Base-by-base conservation (phyloP, 2,113 vertebrate genomes). In the Oplegnathus fasciatus region DNA sequence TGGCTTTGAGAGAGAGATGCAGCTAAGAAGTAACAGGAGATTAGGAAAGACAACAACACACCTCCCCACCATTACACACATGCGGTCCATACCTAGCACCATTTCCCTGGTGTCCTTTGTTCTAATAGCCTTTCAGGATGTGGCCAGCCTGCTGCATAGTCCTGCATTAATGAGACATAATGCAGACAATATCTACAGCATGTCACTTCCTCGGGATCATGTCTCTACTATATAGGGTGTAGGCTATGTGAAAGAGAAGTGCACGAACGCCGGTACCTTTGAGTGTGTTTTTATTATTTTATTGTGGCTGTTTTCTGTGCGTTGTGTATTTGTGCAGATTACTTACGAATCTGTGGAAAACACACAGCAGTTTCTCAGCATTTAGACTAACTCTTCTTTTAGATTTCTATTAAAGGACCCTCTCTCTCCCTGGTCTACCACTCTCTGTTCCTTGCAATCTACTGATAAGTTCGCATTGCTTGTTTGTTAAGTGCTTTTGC, bases 141-240 rank as follows among this genome's bases (percentile, higher is more conserved):
- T 40, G 76, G 68, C 2, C 28, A 50, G 34, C 17, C 76, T 78
- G 82, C 84, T 80, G 88, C 84, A 86, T 72, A 54, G 54, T 44
- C 26, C 68, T 89, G 89, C 86, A 87, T 89, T 90, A 92, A 88
- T 91, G 89, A 90, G 88, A 86, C 86, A 87, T 82, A 86, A 88
- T 90, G 91, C 89, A 87, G 80, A 70, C 82, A 28, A 61, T 65
- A 71, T 85, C 75, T 58, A 50, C 48, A 55, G 75, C 50, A 44
- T 44, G 72, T 48, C n/a, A 22, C 65, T n/a, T 62, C 32, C n/a
- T 32, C 37, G 52, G 48, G 9, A 80, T 75, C 42, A 11, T 26
- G 74, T 72, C 69, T 80, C 70, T 14, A 8, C 42, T n/a, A 2
- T 44, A 32, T 24, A 50, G 28, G 22, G 34, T 61, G 44, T 42